Conservation (phyloP, 2,797 vertebrate species). For the Takifugu rubripes region DNA sequence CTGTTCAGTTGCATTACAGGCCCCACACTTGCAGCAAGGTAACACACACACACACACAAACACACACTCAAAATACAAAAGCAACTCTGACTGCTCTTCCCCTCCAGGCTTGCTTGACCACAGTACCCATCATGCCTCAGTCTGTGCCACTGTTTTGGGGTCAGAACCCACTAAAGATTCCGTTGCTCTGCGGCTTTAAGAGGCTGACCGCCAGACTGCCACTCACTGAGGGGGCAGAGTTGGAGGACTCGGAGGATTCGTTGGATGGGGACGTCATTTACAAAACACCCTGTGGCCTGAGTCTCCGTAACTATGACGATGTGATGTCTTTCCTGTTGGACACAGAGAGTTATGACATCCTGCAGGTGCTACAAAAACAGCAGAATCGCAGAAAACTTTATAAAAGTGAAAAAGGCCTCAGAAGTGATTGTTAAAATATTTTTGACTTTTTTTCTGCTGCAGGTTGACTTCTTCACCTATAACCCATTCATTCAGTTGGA, state of each 20-base stretch:
- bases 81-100: too few species aligned
- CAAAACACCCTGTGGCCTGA: constrained; percentile 85
- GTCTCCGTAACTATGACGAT: constrained; percentile 78
- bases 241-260: rapidly evolving
- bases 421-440: background rate
- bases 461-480: constrained; percentile 88
- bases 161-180: constrained; percentile 86
- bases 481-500: constrained; percentile 77
- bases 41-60: background rate
- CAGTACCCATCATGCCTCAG: constrained; percentile 61
- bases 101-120: constrained; percentile 49
- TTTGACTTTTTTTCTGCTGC: background rate
- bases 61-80: background rate
- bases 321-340: constrained; percentile 81
- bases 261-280: constrained; percentile 77
- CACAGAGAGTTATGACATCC: constrained; percentile 75
- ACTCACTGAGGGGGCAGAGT: background rate
- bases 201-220: constrained; percentile 71
- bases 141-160: constrained; percentile 61
- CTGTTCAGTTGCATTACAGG: constrained; percentile 37
- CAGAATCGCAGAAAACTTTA: background rate
- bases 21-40: constrained; percentile 72
- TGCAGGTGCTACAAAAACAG: constrained; percentile 65
- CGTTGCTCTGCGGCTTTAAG: constrained; percentile 82
- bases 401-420: too few species aligned